Evolutionary conservation across 1,140 invertebrate genomes (phyloP).

Genomic region (Drosophila orosa): DNA sequence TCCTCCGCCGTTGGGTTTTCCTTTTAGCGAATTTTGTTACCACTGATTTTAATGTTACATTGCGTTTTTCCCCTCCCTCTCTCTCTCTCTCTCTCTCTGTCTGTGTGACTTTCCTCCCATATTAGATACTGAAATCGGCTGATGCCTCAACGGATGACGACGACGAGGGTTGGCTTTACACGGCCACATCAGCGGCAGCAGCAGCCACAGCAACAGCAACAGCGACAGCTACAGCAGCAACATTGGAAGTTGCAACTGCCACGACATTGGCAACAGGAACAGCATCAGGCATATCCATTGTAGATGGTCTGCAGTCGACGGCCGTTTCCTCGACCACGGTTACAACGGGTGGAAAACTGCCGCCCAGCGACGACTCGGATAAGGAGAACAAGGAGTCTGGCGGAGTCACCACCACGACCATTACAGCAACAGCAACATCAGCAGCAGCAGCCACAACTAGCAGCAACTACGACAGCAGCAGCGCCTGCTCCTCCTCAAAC

Average conservation of each 20-base stretch:
- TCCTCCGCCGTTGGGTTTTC: slow-evolving; percentile 45
- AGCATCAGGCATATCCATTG: slow-evolving; percentile 33
- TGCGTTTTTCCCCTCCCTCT: slow-evolving; percentile 31
- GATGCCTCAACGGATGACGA: slow-evolving; percentile 83
- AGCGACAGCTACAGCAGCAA: slow-evolving; percentile 30
- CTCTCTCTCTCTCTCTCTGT: not conserved
- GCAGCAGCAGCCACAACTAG: slow-evolving; percentile 27
- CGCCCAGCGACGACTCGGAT: slow-evolving; percentile 77
- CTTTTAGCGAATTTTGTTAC: slow-evolving; percentile 43
- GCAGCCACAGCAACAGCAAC: no score
- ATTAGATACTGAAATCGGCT: slow-evolving; percentile 80
- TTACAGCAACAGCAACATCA: slow-evolving; percentile 20
- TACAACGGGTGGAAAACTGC: slow-evolving; percentile 31
- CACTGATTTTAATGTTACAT: slow-evolving; percentile 62
- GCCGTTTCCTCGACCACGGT: slow-evolving; percentile 71
- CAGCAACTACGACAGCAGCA: slow-evolving; percentile 75
- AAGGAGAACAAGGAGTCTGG: slow-evolving; percentile 80
- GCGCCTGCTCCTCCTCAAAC: slow-evolving; percentile 72
- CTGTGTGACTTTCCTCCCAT: slow-evolving; percentile 3
- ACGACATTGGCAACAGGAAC: slow-evolving; percentile 19
- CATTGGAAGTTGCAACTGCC: slow-evolving; percentile 29
- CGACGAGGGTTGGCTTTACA: slow-evolving; percentile 81
- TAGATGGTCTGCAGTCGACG: slow-evolving; percentile 73
- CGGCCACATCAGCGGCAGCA: slow-evolving; percentile 51
- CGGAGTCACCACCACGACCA: slow-evolving; percentile 46